Base-by-base conservation (phyloP, 2,797 vertebrate genomes). In the Enteromius anoplus region DNA sequence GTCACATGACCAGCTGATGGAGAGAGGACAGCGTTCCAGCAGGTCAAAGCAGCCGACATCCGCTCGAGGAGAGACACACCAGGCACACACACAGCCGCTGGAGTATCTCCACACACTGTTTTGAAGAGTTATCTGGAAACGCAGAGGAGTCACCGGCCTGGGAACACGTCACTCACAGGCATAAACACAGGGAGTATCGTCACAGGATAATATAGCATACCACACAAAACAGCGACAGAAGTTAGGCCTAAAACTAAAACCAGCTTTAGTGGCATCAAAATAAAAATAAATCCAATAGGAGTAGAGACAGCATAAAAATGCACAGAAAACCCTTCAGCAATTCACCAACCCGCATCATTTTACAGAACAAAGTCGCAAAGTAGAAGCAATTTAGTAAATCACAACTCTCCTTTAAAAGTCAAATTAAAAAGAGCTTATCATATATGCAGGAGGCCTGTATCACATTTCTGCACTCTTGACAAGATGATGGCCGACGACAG, bases 1-100 rank as follows among this genome's bases (percentile, higher is more conserved):
- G 89, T 90, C 87, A 90, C 17, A 65, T 91, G 88, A 87, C 62
- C 58, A 19, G 15, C 19, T 49, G 76, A 73, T 62, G 9, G 23
- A 62, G 64, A 62, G 53, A 51, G 62, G 1, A 77, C 23, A 58
- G 76, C 71, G 51, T 80, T 84, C 84, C 82, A 66, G 32, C 26
- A 60, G 65, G 23, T 62, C 60, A 71, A 5, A 66, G 47, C 47
- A 65, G 80, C 82, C 15, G 6, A 82, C 83, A 75, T 70, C 55
- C 75, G 45, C 29, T 53, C 55, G 49, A 80, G 58, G 12, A 73
- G 71, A 81, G 10, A 68, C 42, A 53, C 26, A 0, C 11, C 5
- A 55, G 49, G 34, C 53, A 66, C 19, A 5, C 26, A 40, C 84
- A 5, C 26, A 32, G 75, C n/a, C 62, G 58, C 55, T 71, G 62